Evolutionary conservation across 2,797 vertebrate species (phyloP).

Genomic region (Emys orbicularis): DNA sequence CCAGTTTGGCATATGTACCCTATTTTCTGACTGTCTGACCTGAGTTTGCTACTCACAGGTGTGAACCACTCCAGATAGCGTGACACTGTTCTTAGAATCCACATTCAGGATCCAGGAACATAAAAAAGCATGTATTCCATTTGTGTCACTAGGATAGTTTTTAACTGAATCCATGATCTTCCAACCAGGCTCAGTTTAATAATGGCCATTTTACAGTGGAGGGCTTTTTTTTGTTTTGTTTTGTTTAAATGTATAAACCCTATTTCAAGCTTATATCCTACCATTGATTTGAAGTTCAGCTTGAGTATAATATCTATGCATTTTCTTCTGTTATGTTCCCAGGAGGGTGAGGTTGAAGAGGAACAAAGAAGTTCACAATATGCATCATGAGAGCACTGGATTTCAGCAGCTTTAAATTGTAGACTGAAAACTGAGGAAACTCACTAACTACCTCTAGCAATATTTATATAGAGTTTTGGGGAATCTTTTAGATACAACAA

Average conservation of each 20-base stretch:
- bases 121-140: neutral
- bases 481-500: neutral
- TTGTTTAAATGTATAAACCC: neutral
- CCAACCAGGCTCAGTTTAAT: neutral
- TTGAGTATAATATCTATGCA: neutral
- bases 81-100: neutral
- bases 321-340: neutral
- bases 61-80: no score
- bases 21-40: no score
- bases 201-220: neutral
- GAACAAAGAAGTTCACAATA: neutral
- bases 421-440: neutral
- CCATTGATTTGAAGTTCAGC: neutral
- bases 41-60: no score
- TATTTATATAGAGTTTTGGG: neutral
- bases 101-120: neutral
- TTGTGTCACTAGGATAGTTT: neutral
- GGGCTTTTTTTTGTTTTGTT: no score
- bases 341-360: neutral
- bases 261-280: neutral
- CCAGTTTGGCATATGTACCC: no score
- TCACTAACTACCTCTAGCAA: rapidly evolving
- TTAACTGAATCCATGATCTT: neutral
- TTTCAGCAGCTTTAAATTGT: neutral
- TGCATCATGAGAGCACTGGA: neutral